These are phyloP conservation scores for Argynnis bischoffii DNA, from an alignment of 2,888 invertebrate species.

Conservation along the genomic window DNA sequence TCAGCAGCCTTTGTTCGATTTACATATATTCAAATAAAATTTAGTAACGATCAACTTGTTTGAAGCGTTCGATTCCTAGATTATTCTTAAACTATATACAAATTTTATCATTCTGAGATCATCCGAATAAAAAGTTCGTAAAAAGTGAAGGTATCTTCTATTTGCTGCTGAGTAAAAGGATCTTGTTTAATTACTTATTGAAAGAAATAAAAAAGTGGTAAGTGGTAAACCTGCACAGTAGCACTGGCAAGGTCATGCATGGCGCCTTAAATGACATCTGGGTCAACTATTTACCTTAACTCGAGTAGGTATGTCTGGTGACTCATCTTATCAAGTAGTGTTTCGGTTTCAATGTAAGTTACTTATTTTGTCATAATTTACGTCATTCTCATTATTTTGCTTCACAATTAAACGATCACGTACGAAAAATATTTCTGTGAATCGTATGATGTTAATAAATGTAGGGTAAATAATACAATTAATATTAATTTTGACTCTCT, in stretches of 20 bases:
- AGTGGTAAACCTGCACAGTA: slow-evolving; percentile 8
- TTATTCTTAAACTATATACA: too few relatives aligned
- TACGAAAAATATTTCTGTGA: not conserved
- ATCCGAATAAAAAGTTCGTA: too few relatives aligned
- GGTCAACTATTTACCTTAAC: slow-evolving; percentile 63
- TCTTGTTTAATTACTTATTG: not conserved
- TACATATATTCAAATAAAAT: too few relatives aligned
- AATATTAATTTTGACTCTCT: too few relatives aligned
- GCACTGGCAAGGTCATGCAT: slow-evolving; percentile 29
- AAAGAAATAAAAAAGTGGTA: not conserved
- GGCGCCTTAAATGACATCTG: slow-evolving; percentile 51
- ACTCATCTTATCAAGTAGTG: slow-evolving; percentile 42
- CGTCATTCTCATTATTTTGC: slow-evolving; percentile 6
- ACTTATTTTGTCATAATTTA: slow-evolving; percentile 31
- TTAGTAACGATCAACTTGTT: too few relatives aligned
- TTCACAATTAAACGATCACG: not conserved
- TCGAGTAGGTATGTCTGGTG: slow-evolving; percentile 51
- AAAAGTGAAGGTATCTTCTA: too few relatives aligned
- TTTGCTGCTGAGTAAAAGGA: too few relatives aligned
- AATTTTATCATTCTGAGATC: too few relatives aligned
- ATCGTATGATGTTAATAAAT: not conserved
- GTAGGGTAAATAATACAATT: too few relatives aligned
- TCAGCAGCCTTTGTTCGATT: too few relatives aligned
- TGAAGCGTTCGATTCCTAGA: too few relatives aligned
- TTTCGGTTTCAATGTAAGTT: slow-evolving; percentile 36